Evolutionary conservation across 2,797 vertebrate species (phyloP), one percentile per base, ranked within the genome.

Genomic region (Mus spretus): DNA sequence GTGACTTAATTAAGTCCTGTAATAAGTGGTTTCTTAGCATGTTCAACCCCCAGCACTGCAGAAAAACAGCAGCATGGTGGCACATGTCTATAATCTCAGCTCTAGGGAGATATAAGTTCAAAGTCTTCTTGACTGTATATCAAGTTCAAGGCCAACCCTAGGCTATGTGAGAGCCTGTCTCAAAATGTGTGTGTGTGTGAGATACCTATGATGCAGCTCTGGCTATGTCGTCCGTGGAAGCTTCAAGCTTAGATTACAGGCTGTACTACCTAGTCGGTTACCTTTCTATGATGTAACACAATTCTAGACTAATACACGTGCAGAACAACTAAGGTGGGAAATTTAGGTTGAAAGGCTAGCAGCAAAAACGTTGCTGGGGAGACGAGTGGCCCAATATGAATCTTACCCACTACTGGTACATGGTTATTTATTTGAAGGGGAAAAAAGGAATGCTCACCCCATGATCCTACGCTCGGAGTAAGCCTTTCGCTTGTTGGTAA

Each of bases 401-500:
- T 85, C 72, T 59, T 88, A 75, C 6, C 34, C 93, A 65, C 37
- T 40, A n/a, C 8, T 13, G 26, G 57, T 20, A 67, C n/a, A 50
- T 53, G 3, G 44, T 91, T 85, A 59, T 61, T 79, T 78, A 59
- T 78, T 77, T 86, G 72, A 50, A 78, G 53, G 44, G 77, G 47
- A 74, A 80, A 80, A 53, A 10, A 22, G 85, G 28, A 85, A 94
- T 92, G 94, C 96, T 98, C 98, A 99, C 99, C 99, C 99, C 47
- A 99, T 98, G 98, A 99, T 99, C 97, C 99, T 98, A 13, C 99
- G 99, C 98, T 99, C 99, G 0, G 99, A 99, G 98, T 99, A 99
- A 95, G 99, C 99, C 98, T 99, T 99, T 97, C 99, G 98, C 96
- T 99, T 99, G 98, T 99, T 99, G 98, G 98, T 98, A 93, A 98